Percentiles rank a stretch among this genome's conserved stretches.
Evolutionary conservation across 2,797 vertebrate genomes (phyloP).

Genomic region (Botia almorhae): DNA sequence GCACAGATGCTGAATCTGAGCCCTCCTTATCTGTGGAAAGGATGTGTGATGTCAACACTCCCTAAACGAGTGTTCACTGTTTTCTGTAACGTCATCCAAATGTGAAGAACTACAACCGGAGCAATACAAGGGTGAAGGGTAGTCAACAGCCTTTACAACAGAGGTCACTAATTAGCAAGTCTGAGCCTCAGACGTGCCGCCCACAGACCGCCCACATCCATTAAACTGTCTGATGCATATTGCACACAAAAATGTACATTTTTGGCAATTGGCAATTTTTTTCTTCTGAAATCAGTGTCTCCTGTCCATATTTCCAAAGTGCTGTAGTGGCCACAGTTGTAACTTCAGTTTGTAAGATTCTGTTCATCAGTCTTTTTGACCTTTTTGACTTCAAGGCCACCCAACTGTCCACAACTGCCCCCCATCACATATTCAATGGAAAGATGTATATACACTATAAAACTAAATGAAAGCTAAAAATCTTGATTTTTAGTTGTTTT

Average conservation of each 20-base stretch:
- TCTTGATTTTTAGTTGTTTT: too few relatives aligned
- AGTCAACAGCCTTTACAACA: constrained; percentile 13
- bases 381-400: too few relatives aligned
- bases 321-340: not conserved
- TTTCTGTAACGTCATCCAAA: not conserved
- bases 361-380: too few relatives aligned
- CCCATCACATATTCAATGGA: too few relatives aligned
- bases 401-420: too few relatives aligned
- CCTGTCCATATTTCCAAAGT: not conserved
- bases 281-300: not conserved
- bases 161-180: constrained; percentile 8
- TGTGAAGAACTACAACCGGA: not conserved
- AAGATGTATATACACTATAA: too few relatives aligned
- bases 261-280: too few relatives aligned
- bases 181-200: not conserved
- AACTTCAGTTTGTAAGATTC: too few relatives aligned
- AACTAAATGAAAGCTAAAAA: too few relatives aligned
- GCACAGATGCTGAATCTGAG: not conserved
- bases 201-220: not conserved
- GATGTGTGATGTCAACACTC: constrained; percentile 11
- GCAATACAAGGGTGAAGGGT: not conserved
- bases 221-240: not conserved
- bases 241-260: not conserved
- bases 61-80: not conserved
- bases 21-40: constrained; percentile 1